Evolutionary conservation across 2,797 vertebrate genomes (phyloP).

Genomic region (Coracias cyanogaster): DNA sequence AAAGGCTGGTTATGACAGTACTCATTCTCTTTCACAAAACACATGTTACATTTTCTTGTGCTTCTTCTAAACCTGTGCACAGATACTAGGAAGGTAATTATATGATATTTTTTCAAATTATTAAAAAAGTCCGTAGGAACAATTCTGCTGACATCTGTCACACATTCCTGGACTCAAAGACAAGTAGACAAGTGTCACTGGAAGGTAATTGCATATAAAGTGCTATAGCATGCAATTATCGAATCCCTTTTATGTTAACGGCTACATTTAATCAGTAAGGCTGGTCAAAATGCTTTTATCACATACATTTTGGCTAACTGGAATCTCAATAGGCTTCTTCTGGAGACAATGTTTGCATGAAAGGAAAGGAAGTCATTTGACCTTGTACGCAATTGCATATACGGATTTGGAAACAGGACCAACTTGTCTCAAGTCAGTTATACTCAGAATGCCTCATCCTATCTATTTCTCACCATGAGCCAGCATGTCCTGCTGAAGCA

Average conservation of each 20-base stretch:
- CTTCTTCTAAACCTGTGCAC: neutral
- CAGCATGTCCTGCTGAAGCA: accelerated
- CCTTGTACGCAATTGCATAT: neutral
- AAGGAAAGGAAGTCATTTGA: neutral
- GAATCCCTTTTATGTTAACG: neutral
- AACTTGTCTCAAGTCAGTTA: neutral
- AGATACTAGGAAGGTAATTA: neutral
- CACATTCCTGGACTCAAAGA: neutral
- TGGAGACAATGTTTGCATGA: neutral
- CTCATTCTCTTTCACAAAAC: neutral
- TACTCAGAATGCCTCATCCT: neutral
- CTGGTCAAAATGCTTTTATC: neutral
- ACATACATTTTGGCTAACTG: neutral
- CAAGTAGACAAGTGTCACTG: neutral
- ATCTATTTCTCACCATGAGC: neutral
- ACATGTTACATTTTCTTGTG: neutral
- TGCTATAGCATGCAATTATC: neutral
- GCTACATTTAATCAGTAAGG: neutral
- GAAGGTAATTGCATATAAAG: neutral
- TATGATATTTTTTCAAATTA: neutral
- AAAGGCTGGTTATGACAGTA: neutral
- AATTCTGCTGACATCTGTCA: neutral
- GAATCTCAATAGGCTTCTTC: neutral
- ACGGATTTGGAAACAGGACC: neutral
- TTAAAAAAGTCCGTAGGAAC: neutral